These are phyloP conservation scores for Drepana arcuata DNA, from an alignment of 1,140 invertebrate genomes.

Conservation along the genomic window DNA sequence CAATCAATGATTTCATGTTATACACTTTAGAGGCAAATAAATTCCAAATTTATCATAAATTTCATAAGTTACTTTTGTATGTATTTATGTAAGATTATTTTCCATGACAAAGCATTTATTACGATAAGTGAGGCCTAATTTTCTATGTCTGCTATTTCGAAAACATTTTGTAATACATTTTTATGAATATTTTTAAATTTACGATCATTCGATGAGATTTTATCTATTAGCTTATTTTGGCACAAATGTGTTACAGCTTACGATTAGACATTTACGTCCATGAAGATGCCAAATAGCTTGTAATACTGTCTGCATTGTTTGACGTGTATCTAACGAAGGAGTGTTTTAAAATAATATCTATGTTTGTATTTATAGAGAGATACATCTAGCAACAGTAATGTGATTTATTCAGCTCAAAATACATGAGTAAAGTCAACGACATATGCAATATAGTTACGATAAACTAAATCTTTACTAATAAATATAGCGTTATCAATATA, in stretches of 20 bases:
- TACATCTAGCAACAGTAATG: slow-evolving; percentile 16
- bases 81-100: slow-evolving; percentile 34
- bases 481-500: slow-evolving; percentile 30
- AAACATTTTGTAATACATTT: slow-evolving; percentile 23
- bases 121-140: slow-evolving; percentile 60
- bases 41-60: slow-evolving; percentile 11
- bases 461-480: slow-evolving; percentile 33
- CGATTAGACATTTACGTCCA: slow-evolving; percentile 52
- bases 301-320: slow-evolving; percentile 26
- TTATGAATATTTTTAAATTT: slow-evolving; percentile 25
- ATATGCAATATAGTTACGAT: too few relatives aligned
- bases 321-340: slow-evolving; percentile 7
- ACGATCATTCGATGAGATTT: neutral
- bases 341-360: too few relatives aligned
- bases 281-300: slow-evolving; percentile 65
- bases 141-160: slow-evolving; percentile 30
- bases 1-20: neutral
- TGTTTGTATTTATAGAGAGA: too few relatives aligned
- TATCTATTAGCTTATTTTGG: slow-evolving; percentile 2
- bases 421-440: too few relatives aligned
- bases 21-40: slow-evolving; percentile 8
- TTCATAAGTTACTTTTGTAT: slow-evolving; percentile 26
- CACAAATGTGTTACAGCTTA: slow-evolving; percentile 42
- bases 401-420: slow-evolving; percentile 42
- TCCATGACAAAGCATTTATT: slow-evolving; percentile 65